phyloP scores from a whole-genome alignment of 2,797 vertebrate species.

The Sylvia borin region DNA sequence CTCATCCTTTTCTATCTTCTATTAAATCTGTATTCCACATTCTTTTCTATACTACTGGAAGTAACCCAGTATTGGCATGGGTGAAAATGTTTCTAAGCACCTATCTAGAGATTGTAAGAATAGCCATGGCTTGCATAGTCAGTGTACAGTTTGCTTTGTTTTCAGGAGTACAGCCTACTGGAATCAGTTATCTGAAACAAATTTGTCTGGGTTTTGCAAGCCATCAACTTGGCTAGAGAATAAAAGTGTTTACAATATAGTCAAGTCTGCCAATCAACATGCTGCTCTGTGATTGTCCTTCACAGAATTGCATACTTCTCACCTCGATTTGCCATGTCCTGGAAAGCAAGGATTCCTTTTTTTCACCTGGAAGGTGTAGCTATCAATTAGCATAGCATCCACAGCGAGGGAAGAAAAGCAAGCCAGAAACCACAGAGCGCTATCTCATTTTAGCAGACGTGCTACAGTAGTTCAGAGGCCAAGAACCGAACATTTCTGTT shows the following conservation, averaged over 20 bases:
- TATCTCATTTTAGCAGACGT: neutral
- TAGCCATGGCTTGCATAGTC: neutral
- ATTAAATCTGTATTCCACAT: neutral
- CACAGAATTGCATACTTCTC: neutral
- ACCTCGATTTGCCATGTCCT: neutral
- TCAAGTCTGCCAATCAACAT: neutral
- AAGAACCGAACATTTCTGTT: neutral
- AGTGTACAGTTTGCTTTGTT: neutral
- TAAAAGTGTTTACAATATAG: neutral
- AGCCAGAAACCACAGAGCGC: neutral
- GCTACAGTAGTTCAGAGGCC: neutral
- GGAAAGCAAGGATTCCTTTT: neutral
- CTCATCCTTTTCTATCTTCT: neutral
- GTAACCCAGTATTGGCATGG: neutral
- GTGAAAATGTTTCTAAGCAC: neutral
- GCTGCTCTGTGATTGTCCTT: neutral
- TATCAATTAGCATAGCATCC: neutral
- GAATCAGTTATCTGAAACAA: slow-evolving; percentile 31
- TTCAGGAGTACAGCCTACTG: neutral
- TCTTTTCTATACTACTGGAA: neutral
- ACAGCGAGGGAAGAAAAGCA: neutral
- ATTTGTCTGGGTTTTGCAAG: neutral
- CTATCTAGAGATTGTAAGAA: neutral
- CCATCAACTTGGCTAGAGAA: neutral
- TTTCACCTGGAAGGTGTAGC: neutral